Percentiles rank a stretch among this genome's conserved stretches.
Evolutionary conservation across 1,140 invertebrate genomes (phyloP).

Genomic region (Drosophila varians): DNA sequence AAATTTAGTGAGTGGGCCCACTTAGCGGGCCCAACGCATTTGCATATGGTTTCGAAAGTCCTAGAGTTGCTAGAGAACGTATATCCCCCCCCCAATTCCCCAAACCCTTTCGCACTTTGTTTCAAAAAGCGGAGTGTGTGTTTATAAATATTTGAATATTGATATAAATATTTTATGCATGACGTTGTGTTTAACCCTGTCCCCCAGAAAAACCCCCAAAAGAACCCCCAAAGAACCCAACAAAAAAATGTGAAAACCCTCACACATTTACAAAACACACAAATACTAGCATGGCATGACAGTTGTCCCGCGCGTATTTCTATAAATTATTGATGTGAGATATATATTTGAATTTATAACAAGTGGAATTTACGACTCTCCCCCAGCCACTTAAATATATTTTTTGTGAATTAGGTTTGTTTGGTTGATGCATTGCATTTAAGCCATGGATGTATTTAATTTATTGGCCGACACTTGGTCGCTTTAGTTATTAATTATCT

Average conservation of each 20-base stretch:
- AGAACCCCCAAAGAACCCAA: conserved; percentile 30
- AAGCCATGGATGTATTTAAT: conserved; percentile 42
- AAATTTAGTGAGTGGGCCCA: conserved; percentile 22
- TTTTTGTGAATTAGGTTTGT: conserved; percentile 23
- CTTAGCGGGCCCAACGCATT: conserved; percentile 26
- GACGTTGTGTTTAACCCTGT: conserved; percentile 69
- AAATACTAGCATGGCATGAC: conserved; percentile 59
- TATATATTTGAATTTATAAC: conserved; percentile 81
- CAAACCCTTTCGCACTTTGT: neutral
- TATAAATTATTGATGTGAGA: conserved; percentile 81
- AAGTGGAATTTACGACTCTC: conserved; percentile 65
- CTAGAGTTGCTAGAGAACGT: conserved; percentile 23
- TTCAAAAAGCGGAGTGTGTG: conserved; percentile 22
- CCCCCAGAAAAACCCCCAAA: too few relatives aligned
- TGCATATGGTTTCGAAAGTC: conserved; percentile 24
- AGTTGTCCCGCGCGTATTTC: conserved; percentile 76
- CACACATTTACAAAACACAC: conserved; percentile 22
- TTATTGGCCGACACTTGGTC: conserved; percentile 60
- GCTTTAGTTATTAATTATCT: conserved; percentile 63
- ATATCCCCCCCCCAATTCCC: conserved; percentile 8
- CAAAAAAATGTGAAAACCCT: conserved; percentile 17
- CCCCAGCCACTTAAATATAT: conserved; percentile 51
- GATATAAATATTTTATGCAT: conserved; percentile 78
- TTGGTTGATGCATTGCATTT: conserved; percentile 36
- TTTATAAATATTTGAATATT: conserved; percentile 76